Percentiles rank a stretch among this genome's conserved stretches.
Conservation (phyloP, 2,113 vertebrate genomes). For the Andinoacara biseriatus region DNA sequence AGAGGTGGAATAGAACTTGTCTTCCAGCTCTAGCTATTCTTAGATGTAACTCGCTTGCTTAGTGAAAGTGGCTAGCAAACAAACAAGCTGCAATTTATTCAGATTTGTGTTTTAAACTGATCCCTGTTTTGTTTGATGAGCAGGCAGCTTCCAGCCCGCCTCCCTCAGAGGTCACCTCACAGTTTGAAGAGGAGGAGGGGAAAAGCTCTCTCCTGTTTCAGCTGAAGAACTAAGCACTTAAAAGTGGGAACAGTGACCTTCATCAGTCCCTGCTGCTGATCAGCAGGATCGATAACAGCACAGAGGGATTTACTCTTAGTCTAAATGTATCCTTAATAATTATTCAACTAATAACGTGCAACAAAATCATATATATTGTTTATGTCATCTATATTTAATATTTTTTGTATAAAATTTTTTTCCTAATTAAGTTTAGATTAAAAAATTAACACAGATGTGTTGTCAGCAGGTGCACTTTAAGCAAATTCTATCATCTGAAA, state of each 20-base stretch:
- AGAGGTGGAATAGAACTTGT: not conserved
- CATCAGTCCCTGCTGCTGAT: not conserved
- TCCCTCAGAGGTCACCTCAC: constrained; percentile 93
- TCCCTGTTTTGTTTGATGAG: not conserved
- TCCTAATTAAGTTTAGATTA: too few species aligned
- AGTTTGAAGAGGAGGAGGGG: constrained; percentile 96
- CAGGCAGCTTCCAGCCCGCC: constrained; percentile 87
- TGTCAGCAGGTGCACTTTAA: too few species aligned
- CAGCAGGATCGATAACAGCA: not conserved
- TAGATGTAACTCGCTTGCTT: not conserved
- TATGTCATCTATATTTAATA: too few species aligned
- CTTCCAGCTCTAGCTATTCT: not conserved
- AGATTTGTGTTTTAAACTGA: not conserved
- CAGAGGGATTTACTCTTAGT: not conserved
- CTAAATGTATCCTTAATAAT: too few species aligned
- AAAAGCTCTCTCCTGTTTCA: constrained; percentile 94
- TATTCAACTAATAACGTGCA: too few species aligned
- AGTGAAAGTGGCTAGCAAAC: not conserved
- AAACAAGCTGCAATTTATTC: not conserved
- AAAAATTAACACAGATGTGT: too few species aligned
- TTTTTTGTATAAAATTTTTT: too few species aligned
- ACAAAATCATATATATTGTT: too few species aligned
- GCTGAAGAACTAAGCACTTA: constrained; percentile 73
- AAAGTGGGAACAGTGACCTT: not conserved
- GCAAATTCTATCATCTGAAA: too few species aligned